These are phyloP conservation scores for Gryllus bimaculatus DNA, from an alignment of 1,140 invertebrate genomes.

Conservation along the genomic window DNA sequence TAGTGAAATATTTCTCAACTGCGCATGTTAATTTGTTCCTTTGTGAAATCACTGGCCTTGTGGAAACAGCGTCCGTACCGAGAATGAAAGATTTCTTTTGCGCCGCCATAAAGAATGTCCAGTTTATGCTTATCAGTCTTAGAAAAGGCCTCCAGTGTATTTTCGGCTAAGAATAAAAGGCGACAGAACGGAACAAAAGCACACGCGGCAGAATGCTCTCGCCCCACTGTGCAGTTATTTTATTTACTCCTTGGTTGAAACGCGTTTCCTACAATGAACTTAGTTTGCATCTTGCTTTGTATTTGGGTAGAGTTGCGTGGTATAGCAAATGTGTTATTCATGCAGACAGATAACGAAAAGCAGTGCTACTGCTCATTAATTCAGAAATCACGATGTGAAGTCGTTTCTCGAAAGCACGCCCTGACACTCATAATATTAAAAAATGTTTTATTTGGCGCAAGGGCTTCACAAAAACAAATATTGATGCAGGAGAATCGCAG, in stretches of 20 bases:
- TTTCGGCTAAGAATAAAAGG: background rate
- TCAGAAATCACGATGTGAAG: background rate
- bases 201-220: background rate
- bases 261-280: background rate
- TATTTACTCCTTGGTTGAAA: background rate
- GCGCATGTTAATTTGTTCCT: background rate
- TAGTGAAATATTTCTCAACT: no score
- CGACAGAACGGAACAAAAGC: background rate
- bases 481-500: no score
- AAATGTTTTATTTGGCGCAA: no score
- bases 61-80: background rate
- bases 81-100: background rate
- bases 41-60: background rate
- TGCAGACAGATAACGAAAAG: background rate
- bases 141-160: background rate
- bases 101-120: background rate
- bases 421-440: no score
- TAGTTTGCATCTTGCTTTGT: background rate
- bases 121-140: background rate
- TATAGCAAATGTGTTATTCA: constrained; percentile 1
- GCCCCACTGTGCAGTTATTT: background rate
- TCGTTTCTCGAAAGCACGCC: no score
- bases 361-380: background rate
- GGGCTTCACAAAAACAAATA: no score
- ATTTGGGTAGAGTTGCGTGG: background rate